These are phyloP conservation scores for Labrus mixtus DNA, from an alignment of 2,113 vertebrate species.

Conservation along the genomic window DNA sequence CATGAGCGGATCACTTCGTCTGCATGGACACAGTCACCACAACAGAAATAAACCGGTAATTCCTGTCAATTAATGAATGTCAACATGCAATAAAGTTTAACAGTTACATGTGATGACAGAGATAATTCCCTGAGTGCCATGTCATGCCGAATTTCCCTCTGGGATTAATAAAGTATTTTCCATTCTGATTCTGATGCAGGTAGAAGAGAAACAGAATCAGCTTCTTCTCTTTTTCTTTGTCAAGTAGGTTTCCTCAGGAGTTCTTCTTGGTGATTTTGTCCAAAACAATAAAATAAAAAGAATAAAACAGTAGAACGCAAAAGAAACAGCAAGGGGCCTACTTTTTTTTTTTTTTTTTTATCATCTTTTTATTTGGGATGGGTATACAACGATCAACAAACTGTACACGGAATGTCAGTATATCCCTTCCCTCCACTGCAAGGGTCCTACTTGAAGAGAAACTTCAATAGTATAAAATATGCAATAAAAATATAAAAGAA, in stretches of 20 bases:
- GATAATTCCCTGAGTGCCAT: neutral
- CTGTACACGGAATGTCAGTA: too few relatives aligned
- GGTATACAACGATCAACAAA: too few relatives aligned
- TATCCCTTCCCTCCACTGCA: too few relatives aligned
- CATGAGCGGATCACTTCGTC: neutral
- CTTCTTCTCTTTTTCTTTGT: too few relatives aligned
- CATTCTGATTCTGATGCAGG: too few relatives aligned
- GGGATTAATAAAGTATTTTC: too few relatives aligned
- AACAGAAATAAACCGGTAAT: neutral
- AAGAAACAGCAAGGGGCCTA: too few relatives aligned
- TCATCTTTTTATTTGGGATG: too few relatives aligned
- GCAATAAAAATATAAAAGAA: neutral
- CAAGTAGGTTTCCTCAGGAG: too few relatives aligned
- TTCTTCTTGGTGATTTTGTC: too few relatives aligned
- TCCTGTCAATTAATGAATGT: neutral
- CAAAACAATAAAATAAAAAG: neutral
- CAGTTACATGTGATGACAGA: neutral
- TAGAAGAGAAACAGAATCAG: neutral
- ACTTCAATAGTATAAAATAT: neutral
- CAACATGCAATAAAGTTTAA: slow-evolving; percentile 11
- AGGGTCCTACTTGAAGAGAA: neutral
- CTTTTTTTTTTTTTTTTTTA: too few relatives aligned
- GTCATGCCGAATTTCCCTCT: neutral
- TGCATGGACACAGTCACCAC: neutral
- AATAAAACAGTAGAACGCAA: too few relatives aligned